Evolutionary conservation across 2,888 invertebrate genomes (phyloP).

Genomic region (Terebella lapidaria): DNA sequence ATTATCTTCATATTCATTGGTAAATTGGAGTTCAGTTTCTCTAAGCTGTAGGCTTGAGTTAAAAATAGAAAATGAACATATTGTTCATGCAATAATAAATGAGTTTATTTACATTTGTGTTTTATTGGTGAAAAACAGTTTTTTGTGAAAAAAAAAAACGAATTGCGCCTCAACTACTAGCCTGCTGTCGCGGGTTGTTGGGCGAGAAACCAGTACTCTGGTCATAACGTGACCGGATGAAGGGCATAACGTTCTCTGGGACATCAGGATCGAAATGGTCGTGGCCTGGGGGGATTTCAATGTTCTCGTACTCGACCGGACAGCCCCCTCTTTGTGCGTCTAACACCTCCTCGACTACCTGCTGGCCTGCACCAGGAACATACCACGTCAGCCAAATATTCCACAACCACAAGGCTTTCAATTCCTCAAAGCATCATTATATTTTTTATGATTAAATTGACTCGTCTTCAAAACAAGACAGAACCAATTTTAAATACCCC

Average conservation of each 20-base stretch:
- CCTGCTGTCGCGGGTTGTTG: constrained; percentile 60
- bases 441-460: too few relatives aligned
- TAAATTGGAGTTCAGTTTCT: neutral
- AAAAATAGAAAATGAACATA: too few relatives aligned
- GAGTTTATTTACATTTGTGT: neutral
- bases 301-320: constrained; percentile 62
- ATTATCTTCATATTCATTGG: neutral
- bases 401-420: too few relatives aligned
- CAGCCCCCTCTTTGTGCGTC: constrained; percentile 62
- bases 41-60: neutral
- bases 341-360: constrained; percentile 63
- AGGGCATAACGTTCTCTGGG: constrained; percentile 54
- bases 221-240: constrained; percentile 59
- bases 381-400: too few relatives aligned
- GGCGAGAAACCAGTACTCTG: constrained; percentile 59
- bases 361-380: constrained; percentile 57
- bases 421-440: too few relatives aligned
- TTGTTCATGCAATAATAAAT: too few relatives aligned
- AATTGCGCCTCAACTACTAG: neutral
- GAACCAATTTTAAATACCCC: too few relatives aligned
- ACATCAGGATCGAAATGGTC: constrained; percentile 42
- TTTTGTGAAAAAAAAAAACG: neutral
- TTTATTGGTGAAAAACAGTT: neutral
- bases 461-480: too few relatives aligned
- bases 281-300: constrained; percentile 57